Base-by-base conservation (phyloP, 30 jellyfish, hydroid and myxozoan genomes). In the Catostylus mosaicus region DNA sequence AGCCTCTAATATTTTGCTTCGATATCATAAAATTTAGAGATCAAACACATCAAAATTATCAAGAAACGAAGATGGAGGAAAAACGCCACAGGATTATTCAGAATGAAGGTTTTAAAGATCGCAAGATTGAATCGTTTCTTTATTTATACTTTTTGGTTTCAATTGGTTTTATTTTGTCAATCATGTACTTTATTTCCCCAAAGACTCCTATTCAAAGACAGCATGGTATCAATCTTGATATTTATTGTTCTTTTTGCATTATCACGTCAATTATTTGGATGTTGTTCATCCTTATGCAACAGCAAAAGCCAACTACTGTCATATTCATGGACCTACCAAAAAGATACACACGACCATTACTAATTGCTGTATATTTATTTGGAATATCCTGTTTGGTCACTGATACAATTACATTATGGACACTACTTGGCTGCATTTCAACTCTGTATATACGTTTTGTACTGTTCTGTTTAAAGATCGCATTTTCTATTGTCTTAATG, bases 331-430 rank as follows among this genome's bases (percentile, higher is more conserved):
- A 84, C 33, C 69, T 84, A 1, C 94, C 94, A 7, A 84, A 84
- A 50, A 64, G 94, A 48, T 84, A 84, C 85, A 51, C 65, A 12
- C 78, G 94, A 31, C 94, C 94, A n/a, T 54, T 84, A 18, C 57
- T 84, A 0, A 73, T 84, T 24, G 85, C 65, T 9, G 83, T 73
- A 12, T 84, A 84, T 80, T 73, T 84, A 30, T 84, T 84, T 51
- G 94, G 94, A 33, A 43, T 75, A 50, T 60, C 94, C 8, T 73
- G 88, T 78, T 63, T 84, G 27, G 94, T 84, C 18, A 72, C 94
- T 6, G 94, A 84, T 67, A 40, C 94, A 37, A 84, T 84, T 16
- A 65, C 88, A 11, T 6, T 84, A 4, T 84, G 88, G 88, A 73
- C 66, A 3, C 88, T 75, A 0, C 38, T 75, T 51, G 94, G 88